Base-by-base conservation (phyloP, 2,888 invertebrate genomes). In the Leistus spinibarbis region DNA sequence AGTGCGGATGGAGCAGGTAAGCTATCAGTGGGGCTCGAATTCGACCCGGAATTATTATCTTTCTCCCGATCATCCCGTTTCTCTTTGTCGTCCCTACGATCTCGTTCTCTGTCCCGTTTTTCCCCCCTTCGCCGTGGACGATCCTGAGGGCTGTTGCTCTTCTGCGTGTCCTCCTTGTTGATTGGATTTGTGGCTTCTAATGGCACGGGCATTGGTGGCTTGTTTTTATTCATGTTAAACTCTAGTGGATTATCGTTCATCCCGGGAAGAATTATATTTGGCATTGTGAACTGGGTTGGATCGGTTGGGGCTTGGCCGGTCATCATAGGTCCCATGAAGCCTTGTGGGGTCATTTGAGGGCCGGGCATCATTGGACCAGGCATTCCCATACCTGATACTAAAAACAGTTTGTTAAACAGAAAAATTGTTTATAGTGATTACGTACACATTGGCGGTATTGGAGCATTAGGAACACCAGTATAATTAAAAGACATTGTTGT, bases 181-280 rank as follows among this genome's bases (percentile, higher is more conserved):
- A 81, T 84, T 1, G 84, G 82, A 70, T 80, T 82, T 74, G 60
- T 20, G 7, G 60, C 9, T 86, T 85, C 7, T 85, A 84, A 64
- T 73, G 68, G 54, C 7, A 87, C 82, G 17, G 89, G 87, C 80
- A 90, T 87, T 23, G 89, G 88, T 68, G 88, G 89, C 81, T 88
- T 90, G 82, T 88, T 88, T 81, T 90, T 90, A 79, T 87, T 89
- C 54, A 86, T 87, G 79, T 89, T 90, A 82, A 91, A 91, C 80
- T 91, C 90, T 64, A 91, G 82, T 0, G 91, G 90, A 20, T 86
- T 87, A 80, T 90, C 90, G 78, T 89, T 90, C 82, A 89, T 86
- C 0, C 88, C 88, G n/a, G 88, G 78, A 13, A 75, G 40, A n/a
- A 75, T 63, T 54, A 75, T 75, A 69, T 75, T 75, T 63, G 75